These are phyloP conservation scores for Typhlomys cinereus DNA, from an alignment of 2,113 vertebrate genomes.

Conservation along the genomic window DNA sequence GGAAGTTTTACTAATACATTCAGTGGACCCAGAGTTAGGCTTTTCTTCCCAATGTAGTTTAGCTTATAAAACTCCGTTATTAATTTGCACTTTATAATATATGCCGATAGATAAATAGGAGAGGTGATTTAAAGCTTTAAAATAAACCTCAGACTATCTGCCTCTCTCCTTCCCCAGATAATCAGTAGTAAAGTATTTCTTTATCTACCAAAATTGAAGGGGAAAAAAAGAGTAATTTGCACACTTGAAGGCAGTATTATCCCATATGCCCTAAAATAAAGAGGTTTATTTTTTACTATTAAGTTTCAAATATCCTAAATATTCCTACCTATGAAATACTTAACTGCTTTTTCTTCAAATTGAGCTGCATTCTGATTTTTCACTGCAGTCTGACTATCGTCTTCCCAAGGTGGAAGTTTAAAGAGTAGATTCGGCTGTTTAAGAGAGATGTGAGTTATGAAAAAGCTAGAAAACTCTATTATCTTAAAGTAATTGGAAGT, in stretches of 20 bases:
- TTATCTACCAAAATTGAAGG: neutral
- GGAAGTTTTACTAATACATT: conserved; percentile 7
- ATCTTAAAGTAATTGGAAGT: conserved; percentile 58
- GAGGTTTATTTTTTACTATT: conserved; percentile 32
- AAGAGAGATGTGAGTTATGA: conserved; percentile 71
- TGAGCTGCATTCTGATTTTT: conserved; percentile 75
- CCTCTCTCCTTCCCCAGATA: too few species aligned
- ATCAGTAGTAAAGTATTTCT: neutral
- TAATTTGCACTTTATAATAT: neutral
- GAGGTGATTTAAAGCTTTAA: conserved; percentile 13
- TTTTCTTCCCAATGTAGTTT: neutral
- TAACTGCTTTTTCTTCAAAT: conserved; percentile 81
- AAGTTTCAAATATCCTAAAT: conserved; percentile 60
- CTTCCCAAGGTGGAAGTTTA: conserved; percentile 72
- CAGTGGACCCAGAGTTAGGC: neutral
- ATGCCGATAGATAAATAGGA: neutral
- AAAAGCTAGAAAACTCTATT: conserved; percentile 58
- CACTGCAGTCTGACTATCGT: conserved; percentile 76
- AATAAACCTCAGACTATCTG: neutral
- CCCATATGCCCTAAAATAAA: conserved; percentile 32
- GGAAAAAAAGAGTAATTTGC: neutral
- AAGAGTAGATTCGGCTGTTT: conserved; percentile 75
- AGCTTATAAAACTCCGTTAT: neutral
- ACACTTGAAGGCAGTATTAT: conserved; percentile 40
- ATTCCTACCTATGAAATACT: conserved; percentile 79